A percentile compares a stretch with the other conserved stretches of the same genome.
phyloP scores from a whole-genome alignment of 2,797 vertebrate genomes.

The Rhabdophis nuchalis region DNA sequence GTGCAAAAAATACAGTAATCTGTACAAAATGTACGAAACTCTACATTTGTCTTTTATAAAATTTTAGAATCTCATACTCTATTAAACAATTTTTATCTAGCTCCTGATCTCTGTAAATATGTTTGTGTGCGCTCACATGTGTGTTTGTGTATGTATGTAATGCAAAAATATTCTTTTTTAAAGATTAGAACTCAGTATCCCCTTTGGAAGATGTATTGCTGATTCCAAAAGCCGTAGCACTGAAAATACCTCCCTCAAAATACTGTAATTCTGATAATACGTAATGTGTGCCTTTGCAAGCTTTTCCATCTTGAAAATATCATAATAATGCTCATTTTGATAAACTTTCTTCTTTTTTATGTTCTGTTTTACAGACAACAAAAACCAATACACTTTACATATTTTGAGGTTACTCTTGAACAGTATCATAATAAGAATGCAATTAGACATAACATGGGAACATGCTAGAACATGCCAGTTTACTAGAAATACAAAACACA shows the following conservation, averaged over 20 bases:
- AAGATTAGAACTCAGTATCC: not conserved
- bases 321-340: not conserved
- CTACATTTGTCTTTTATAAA: conserved; percentile 40
- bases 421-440: not conserved
- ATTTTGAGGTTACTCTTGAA: not conserved
- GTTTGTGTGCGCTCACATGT: not conserved
- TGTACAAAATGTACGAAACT: not conserved
- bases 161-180: not conserved
- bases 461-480: not conserved
- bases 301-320: not conserved
- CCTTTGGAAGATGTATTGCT: not conserved
- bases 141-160: not conserved
- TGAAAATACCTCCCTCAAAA: not conserved
- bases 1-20: too few relatives aligned
- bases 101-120: not conserved
- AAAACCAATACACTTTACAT: not conserved
- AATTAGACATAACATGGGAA: not conserved
- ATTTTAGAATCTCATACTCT: not conserved
- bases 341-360: not conserved
- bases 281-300: not conserved
- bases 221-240: not conserved
- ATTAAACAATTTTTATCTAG: conserved; percentile 11
- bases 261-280: not conserved
- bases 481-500: not conserved
- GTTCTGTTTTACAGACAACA: not conserved